Base-by-base conservation (phyloP, 2,797 vertebrate genomes). In the Manis javanica region DNA sequence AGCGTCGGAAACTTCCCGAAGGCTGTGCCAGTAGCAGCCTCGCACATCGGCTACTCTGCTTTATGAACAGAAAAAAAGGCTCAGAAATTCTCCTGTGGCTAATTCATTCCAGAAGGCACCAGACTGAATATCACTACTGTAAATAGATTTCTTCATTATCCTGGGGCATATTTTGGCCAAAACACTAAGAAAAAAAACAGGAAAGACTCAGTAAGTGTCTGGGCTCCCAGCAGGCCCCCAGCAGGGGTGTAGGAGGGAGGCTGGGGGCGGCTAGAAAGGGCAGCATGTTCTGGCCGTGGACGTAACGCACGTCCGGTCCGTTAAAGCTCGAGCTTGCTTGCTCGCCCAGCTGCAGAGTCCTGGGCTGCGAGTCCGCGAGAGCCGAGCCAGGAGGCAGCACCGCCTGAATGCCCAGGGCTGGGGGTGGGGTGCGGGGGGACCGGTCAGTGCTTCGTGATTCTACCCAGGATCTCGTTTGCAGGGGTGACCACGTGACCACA, bases 121-220 rank as follows among this genome's bases (percentile, higher is more conserved):
- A 95, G 97, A 66, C 87, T 23, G 93, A 97, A 90, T 74, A 90
- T 79, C 12, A 96, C 98, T 98, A 93, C 98, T 94, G 98, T 96
- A 96, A 98, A 98, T 94, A 98, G 97, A 97, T 90, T 96, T 98
- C 97, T 98, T 98, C 97, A 96, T 98, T 97, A 97, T 98, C 97
- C 95, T 95, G 96, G 96, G 96, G 97, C 51, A 24, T 90, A 86
- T 82, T 85, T 78, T 96, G 97, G 97, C 97, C 97, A 98, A 96
- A 97, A 97, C 95, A 83, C 96, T 23, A 92, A 94, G 46, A 64
- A 59, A 91, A 11, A 64, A 10, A 3, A 68, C 77, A 97, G 97
- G 97, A 98, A 96, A 98, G 96, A 97, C 68, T 95, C 93, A 72
- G 94, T 97, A 93, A 98, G 59, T 85, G 97, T 97, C 98, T 98